These are phyloP conservation scores for Procambarus clarkii DNA, from an alignment of 1,140 invertebrate genomes.

Conservation along the genomic window DNA sequence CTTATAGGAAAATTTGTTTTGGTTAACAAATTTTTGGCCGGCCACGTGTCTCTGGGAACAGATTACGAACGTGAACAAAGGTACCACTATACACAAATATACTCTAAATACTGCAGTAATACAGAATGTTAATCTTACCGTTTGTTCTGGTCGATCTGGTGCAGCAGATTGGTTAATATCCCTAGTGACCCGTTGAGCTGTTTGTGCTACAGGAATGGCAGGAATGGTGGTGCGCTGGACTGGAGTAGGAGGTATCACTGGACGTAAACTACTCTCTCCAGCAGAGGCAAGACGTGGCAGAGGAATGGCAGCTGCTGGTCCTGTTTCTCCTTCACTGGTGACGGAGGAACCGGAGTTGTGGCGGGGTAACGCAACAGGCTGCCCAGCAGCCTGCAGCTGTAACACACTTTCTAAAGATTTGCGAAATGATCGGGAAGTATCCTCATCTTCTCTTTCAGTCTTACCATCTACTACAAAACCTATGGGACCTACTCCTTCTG, in stretches of 20 bases:
- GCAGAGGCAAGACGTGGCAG: background rate
- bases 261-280: background rate
- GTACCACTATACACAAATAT: no score
- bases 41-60: no score
- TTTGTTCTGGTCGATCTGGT: background rate
- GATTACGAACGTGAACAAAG: no score
- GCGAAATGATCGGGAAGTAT: constrained; percentile 26
- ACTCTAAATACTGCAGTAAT: no score
- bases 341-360: constrained; percentile 18
- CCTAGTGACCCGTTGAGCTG: background rate
- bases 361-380: constrained; percentile 44
- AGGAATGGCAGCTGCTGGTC: background rate
- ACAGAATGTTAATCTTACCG: no score
- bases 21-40: no score
- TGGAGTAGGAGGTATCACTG: constrained; percentile 17
- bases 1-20: no score
- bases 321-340: background rate
- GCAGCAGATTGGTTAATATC: background rate
- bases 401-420: constrained; percentile 53
- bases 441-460: background rate
- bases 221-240: background rate
- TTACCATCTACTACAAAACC: constrained; percentile 35
- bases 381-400: constrained; percentile 53
- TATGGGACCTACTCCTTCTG: constrained; percentile 27
- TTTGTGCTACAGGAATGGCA: background rate